Percentiles rank a stretch among this genome's conserved stretches.
These are phyloP conservation scores for Acleris laterana DNA, from an alignment of 2,888 invertebrate genomes.

Conservation along the genomic window DNA sequence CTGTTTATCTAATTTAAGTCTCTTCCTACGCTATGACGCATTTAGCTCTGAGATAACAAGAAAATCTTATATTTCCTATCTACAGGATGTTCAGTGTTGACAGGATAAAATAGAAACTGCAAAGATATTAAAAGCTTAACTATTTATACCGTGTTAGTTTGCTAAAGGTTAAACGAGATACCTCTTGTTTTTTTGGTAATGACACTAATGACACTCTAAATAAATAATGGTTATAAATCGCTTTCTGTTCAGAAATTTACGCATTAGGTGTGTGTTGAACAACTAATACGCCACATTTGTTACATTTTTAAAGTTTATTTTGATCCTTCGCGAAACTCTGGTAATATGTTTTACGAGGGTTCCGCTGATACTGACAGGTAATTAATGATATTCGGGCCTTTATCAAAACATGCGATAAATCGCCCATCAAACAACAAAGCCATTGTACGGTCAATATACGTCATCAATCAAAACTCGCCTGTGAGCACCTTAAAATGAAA, in stretches of 20 bases:
- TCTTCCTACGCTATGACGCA: slow-evolving; percentile 28
- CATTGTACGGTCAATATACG: slow-evolving; percentile 33
- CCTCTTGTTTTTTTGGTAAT: too few relatives aligned
- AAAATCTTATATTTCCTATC: background rate
- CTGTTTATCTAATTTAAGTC: slow-evolving; percentile 22
- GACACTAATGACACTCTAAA: too few relatives aligned
- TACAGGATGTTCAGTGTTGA: too few relatives aligned
- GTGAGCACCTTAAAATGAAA: slow-evolving; percentile 9
- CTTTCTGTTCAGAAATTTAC: too few relatives aligned
- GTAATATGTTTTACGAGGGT: slow-evolving; percentile 7
- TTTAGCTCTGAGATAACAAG: slow-evolving; percentile 5
- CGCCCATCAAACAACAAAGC: slow-evolving; percentile 32
- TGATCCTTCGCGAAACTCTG: background rate
- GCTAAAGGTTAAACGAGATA: too few relatives aligned
- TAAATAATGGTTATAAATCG: too few relatives aligned
- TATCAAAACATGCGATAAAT: slow-evolving; percentile 32
- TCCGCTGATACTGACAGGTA: slow-evolving; percentile 21
- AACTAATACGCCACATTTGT: too few relatives aligned
- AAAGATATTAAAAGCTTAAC: too few relatives aligned
- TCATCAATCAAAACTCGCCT: slow-evolving; percentile 32
- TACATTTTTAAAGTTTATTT: too few relatives aligned
- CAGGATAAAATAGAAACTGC: too few relatives aligned
- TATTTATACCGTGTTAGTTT: too few relatives aligned
- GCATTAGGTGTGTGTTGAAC: too few relatives aligned
- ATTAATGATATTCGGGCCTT: slow-evolving; percentile 26